Evolutionary conservation across 1,140 invertebrate species (phyloP).

Genomic region (Caerostris extrusa): DNA sequence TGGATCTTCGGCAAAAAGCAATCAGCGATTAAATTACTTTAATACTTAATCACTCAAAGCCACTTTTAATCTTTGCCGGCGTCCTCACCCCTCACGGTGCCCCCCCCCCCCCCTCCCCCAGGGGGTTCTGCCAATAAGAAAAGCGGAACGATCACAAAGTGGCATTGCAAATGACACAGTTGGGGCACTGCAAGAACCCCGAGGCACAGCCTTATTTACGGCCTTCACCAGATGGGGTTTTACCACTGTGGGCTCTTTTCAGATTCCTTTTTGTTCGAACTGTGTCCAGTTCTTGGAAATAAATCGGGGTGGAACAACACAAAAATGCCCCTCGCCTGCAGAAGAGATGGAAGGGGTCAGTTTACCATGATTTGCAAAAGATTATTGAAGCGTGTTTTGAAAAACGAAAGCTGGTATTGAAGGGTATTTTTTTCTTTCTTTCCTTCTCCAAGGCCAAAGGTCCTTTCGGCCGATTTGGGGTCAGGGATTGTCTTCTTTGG

Average conservation of each 20-base stretch:
- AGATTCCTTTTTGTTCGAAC: background rate
- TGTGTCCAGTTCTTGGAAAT: background rate
- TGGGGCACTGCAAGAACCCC: background rate
- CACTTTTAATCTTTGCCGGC: conserved; percentile 20
- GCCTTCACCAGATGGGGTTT: background rate
- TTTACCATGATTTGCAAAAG: background rate
- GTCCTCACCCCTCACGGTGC: background rate
- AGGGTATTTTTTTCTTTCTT: background rate
- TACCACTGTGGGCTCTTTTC: background rate
- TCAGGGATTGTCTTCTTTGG: background rate
- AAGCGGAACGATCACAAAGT: conserved; percentile 40
- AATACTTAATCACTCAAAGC: conserved; percentile 44
- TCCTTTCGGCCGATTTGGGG: background rate
- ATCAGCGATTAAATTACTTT: conserved; percentile 35
- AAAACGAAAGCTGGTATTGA: background rate
- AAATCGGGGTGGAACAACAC: background rate
- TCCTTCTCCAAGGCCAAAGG: background rate
- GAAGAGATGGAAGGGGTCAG: background rate
- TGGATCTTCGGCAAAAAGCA: background rate
- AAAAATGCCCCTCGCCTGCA: background rate
- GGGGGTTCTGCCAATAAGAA: background rate
- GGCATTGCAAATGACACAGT: conserved; percentile 35
- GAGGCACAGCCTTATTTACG: conserved; percentile 11
- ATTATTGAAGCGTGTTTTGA: background rate
- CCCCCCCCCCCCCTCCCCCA: background rate